These are phyloP conservation scores for Dicyrtomina minuta DNA, from an alignment of 2,888 invertebrate genomes.

Conservation along the genomic window DNA sequence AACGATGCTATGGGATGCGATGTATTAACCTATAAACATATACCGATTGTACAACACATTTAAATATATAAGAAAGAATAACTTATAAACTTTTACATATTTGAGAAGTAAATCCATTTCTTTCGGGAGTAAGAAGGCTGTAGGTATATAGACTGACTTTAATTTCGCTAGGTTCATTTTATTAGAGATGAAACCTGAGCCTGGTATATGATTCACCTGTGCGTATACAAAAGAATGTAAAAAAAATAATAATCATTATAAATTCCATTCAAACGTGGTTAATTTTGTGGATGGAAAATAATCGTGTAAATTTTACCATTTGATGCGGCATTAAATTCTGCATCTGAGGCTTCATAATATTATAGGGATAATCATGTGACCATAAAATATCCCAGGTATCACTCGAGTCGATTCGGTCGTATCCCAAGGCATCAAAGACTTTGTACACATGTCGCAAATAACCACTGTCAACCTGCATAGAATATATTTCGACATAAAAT, in stretches of 20 bases:
- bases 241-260: conserved; percentile 28
- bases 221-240: no score
- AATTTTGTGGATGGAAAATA: no score
- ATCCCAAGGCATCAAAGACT: conserved; percentile 76
- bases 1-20: no score
- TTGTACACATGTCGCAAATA: conserved; percentile 77
- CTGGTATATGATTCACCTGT: conserved; percentile 90
- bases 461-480: conserved; percentile 63
- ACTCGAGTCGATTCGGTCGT: conserved; percentile 62
- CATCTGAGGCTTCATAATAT: conserved; percentile 61
- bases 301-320: no score
- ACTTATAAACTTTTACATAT: no score
- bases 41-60: no score
- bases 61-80: no score
- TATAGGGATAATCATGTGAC: conserved; percentile 92
- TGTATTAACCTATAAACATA: no score
- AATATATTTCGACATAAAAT: no score
- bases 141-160: conserved; percentile 75
- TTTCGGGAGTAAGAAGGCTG: conserved; percentile 81
- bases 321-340: conserved; percentile 70
- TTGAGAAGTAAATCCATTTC: conserved; percentile 69
- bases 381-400: conserved; percentile 83
- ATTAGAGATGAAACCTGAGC: conserved; percentile 87
- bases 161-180: conserved; percentile 86
- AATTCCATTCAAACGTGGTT: conserved; percentile 2